Conservation (phyloP, 2,113 vertebrate genomes). For the Neofelis nebulosa region DNA sequence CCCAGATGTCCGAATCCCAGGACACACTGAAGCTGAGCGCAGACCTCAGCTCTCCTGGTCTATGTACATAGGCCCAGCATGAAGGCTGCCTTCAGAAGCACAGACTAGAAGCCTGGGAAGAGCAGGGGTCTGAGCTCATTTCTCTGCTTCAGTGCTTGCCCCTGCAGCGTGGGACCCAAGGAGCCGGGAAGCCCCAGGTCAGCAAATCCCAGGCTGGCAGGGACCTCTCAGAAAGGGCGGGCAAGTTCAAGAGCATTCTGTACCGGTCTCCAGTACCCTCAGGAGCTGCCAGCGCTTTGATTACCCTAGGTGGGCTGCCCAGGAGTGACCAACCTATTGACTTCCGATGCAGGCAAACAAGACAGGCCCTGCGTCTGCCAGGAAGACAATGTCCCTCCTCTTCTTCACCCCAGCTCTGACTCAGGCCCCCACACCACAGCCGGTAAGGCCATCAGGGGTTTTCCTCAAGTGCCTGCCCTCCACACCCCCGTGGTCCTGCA, state of each 20-base stretch:
- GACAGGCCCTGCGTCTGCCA: background rate
- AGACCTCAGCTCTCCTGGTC: accelerated
- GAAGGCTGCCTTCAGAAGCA: background rate
- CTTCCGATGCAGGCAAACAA: background rate
- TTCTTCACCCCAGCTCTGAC: background rate
- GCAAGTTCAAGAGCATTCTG: background rate
- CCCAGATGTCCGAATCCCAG: background rate
- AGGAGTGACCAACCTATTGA: background rate
- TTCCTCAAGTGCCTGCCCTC: background rate
- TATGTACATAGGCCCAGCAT: background rate
- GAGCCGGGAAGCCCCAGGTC: background rate
- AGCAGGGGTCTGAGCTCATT: too few species aligned
- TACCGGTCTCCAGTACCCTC: background rate
- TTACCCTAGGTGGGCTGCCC: background rate
- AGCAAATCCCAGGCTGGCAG: background rate
- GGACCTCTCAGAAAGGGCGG: background rate
- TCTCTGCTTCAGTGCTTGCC: accelerated
- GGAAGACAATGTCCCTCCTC: background rate
- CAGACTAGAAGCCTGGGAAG: too few species aligned
- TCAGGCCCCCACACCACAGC: background rate
- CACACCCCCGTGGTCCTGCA: too few species aligned
- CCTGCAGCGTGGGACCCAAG: accelerated
- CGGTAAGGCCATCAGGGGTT: background rate
- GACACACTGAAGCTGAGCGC: accelerated
- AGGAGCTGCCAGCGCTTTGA: accelerated